Evolutionary conservation across 1,140 invertebrate species (phyloP).

Genomic region (Drosophila nannoptera): DNA sequence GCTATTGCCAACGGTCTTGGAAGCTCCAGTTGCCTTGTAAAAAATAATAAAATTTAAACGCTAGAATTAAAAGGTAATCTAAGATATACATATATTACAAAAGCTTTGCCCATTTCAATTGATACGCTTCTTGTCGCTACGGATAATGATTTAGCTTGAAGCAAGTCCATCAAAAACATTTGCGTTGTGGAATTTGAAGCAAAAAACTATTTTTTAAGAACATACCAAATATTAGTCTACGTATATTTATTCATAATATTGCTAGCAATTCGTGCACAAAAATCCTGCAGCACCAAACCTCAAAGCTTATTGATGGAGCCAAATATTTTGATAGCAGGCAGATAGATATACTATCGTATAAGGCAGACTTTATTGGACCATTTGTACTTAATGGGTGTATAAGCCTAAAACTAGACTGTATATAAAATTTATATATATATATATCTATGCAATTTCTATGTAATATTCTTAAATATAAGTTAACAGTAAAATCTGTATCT

Average conservation of each 20-base stretch:
- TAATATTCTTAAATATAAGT: slow-evolving; percentile 17
- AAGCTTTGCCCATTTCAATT: slow-evolving; percentile 4
- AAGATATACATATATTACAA: not conserved
- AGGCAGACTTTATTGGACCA: slow-evolving; percentile 28
- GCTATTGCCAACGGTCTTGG: not conserved
- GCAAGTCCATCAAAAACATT: slow-evolving; percentile 3
- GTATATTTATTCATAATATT: slow-evolving; percentile 9
- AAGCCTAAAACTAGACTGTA: slow-evolving; percentile 65
- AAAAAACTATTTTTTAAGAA: slow-evolving; percentile 3
- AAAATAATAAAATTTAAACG: not conserved
- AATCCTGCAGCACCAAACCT: not conserved
- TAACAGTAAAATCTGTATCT: slow-evolving; percentile 1
- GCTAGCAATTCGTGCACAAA: slow-evolving; percentile 15
- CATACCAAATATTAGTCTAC: slow-evolving; percentile 20
- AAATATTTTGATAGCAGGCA: slow-evolving; percentile 22
- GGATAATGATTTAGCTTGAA: slow-evolving; percentile 13
- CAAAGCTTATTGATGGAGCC: not conserved
- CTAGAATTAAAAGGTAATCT: not conserved
- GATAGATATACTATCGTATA: slow-evolving; percentile 19
- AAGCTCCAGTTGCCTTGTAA: slow-evolving; percentile 2
- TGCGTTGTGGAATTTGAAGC: slow-evolving; percentile 8
- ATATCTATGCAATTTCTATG: slow-evolving; percentile 34
- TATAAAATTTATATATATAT: slow-evolving; percentile 43
- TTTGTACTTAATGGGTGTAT: slow-evolving; percentile 56
- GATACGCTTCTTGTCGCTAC: slow-evolving; percentile 15